Conservation (phyloP, 2,113 vertebrate species). For the Australoheros scitulus region DNA sequence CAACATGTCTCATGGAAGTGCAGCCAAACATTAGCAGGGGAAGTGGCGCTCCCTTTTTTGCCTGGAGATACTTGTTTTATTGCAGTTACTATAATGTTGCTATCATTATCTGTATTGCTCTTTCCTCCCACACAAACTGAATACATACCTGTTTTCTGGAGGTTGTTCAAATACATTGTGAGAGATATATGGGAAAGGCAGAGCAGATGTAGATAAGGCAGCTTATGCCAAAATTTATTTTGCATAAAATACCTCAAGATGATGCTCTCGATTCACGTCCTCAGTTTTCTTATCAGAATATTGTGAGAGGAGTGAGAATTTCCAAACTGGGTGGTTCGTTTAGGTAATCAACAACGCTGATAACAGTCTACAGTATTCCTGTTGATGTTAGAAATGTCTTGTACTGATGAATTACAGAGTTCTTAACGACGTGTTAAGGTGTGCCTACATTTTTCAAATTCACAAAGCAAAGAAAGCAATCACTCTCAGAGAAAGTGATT, state of each 20-base stretch:
- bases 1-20: neutral
- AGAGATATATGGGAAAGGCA: constrained; percentile 18
- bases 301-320: neutral
- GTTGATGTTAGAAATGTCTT: neutral
- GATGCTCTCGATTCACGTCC: neutral
- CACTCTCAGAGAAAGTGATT: constrained; percentile 4
- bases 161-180: constrained; percentile 14
- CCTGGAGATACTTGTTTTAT: constrained; percentile 26
- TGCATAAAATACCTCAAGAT: neutral
- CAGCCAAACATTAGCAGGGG: neutral
- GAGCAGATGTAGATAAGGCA: neutral
- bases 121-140: constrained; percentile 38
- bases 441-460: neutral
- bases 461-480: neutral
- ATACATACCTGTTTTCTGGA: constrained; percentile 32
- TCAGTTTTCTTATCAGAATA: neutral
- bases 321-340: neutral
- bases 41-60: neutral
- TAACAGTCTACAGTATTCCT: neutral
- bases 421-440: neutral
- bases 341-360: neutral
- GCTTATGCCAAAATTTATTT: neutral
- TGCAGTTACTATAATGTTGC: constrained; percentile 20
- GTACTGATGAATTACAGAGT: neutral
- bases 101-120: constrained; percentile 22